Percentiles rank a stretch among this genome's conserved stretches.
phyloP scores from a whole-genome alignment of 2,113 vertebrate genomes.

The Fregetta grallaria region DNA sequence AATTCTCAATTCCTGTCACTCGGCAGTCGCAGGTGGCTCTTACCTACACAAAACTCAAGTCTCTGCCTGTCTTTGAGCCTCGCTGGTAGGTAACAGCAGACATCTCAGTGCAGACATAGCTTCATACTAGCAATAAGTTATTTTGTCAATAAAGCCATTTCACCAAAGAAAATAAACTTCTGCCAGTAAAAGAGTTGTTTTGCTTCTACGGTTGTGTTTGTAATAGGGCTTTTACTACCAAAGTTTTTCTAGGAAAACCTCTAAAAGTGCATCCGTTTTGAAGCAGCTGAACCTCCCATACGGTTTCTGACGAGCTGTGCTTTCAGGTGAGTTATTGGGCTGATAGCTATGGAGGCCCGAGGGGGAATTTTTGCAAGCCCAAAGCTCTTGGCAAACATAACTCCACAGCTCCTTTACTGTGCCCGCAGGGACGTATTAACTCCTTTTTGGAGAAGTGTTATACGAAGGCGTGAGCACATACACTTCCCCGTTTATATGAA shows the following conservation, averaged over 20 bases:
- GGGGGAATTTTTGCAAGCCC: background rate
- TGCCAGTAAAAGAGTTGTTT: background rate
- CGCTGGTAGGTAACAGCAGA: background rate
- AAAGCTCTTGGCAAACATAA: background rate
- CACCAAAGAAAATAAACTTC: background rate
- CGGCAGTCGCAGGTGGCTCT: background rate
- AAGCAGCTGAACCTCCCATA: background rate
- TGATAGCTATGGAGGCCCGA: background rate
- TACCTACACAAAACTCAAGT: background rate
- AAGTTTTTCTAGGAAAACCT: background rate
- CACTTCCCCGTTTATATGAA: background rate
- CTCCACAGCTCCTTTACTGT: background rate
- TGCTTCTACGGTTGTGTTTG: background rate
- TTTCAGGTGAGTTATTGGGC: background rate
- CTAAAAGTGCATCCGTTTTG: background rate
- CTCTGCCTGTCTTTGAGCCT: background rate
- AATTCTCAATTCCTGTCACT: slow-evolving; percentile 11
- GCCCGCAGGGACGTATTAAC: background rate
- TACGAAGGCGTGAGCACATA: background rate
- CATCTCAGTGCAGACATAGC: fast-evolving
- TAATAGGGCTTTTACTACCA: background rate
- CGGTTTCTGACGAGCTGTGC: fast-evolving
- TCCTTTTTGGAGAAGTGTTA: background rate
- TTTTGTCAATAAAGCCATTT: background rate
- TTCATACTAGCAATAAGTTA: background rate